Conservation (phyloP, 2,888 invertebrate genomes). For the Acanthococcus lagerstroemiae region DNA sequence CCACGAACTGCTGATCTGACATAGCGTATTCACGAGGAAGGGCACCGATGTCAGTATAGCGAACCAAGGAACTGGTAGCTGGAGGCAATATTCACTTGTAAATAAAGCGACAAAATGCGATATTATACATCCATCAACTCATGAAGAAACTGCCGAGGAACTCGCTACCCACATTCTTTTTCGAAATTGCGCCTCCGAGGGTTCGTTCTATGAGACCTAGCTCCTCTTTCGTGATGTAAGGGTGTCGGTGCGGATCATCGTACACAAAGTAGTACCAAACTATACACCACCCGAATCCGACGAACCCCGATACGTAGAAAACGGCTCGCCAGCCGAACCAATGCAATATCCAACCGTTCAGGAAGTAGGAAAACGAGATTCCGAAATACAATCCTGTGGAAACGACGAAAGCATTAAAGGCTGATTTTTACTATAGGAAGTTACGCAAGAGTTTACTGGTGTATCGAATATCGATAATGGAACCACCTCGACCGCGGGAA, state of each 20-base stretch:
- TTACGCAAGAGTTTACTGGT: no score
- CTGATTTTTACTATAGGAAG: no score
- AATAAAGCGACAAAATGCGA: no score
- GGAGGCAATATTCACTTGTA: no score
- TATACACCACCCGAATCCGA: constrained; percentile 1
- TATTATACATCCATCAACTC: no score
- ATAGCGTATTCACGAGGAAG: constrained; percentile 10
- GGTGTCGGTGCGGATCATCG: constrained; percentile 15
- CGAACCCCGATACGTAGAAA: constrained; percentile 1
- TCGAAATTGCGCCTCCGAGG: background rate
- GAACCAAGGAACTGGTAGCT: constrained; percentile 19
- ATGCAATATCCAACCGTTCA: background rate
- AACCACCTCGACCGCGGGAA: no score
- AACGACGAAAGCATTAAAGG: no score
- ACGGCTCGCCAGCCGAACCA: constrained; percentile 14
- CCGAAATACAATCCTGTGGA: background rate
- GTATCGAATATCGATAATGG: background rate
- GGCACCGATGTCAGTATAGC: constrained; percentile 13
- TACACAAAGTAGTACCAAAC: constrained; percentile 16
- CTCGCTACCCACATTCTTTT: no score
- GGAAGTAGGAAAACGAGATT: background rate
- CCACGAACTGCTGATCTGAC: constrained; percentile 8
- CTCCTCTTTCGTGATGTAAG: background rate
- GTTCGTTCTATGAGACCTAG: background rate
- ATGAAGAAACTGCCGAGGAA: no score